Evolutionary conservation across 2,113 vertebrate species (phyloP).

Genomic region (Misgurnus anguillicaudatus): DNA sequence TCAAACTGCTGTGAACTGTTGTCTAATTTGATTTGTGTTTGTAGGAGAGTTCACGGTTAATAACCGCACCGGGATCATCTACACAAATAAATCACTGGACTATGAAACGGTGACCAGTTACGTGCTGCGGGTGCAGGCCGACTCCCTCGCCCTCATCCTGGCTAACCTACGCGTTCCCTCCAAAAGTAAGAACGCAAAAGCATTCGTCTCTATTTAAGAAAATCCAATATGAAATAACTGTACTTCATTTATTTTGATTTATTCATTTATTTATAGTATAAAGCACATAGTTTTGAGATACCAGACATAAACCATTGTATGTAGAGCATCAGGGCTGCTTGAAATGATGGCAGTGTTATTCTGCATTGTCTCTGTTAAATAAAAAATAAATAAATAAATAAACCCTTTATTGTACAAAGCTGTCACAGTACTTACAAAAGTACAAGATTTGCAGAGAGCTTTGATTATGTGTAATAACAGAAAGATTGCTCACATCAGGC

Average conservation of each 20-base stretch:
- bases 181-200: constrained; percentile 79
- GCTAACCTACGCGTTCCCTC: constrained; percentile 85
- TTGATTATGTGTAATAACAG: too few relatives aligned
- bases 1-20: constrained; percentile 2
- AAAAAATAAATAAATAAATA: too few relatives aligned
- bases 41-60: constrained; percentile 84
- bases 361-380: too few relatives aligned
- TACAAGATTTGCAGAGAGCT: too few relatives aligned
- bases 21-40: constrained; percentile 36
- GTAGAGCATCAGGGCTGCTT: too few relatives aligned
- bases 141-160: constrained; percentile 81
- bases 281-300: neutral
- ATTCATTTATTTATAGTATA: neutral
- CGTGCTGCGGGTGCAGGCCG: constrained; percentile 84
- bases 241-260: neutral
- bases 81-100: constrained; percentile 79
- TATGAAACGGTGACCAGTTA: constrained; percentile 82
- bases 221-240: neutral
- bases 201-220: neutral
- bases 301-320: too few relatives aligned
- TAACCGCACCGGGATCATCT: constrained; percentile 84
- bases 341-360: too few relatives aligned
- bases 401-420: too few relatives aligned
- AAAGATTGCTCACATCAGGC: too few relatives aligned
- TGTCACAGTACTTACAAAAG: too few relatives aligned